Conservation (phyloP, 1,140 invertebrate genomes). For the Ostrea denselamellosa region DNA sequence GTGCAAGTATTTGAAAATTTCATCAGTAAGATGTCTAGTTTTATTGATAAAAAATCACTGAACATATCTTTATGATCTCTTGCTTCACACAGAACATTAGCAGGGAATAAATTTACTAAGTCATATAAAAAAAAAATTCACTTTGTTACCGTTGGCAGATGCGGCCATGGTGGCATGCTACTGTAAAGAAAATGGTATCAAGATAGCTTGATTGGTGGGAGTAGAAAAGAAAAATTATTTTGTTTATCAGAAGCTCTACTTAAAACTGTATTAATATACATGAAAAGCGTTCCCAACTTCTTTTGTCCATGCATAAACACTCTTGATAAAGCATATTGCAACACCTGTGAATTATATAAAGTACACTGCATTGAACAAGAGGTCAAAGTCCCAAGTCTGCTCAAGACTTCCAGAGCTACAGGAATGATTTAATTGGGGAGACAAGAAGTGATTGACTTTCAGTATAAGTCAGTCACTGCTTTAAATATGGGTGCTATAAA, state of each 20-base stretch:
- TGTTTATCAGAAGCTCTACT: background rate
- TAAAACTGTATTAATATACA: background rate
- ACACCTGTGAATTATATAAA: conserved; percentile 28
- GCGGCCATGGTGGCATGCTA: too few species aligned
- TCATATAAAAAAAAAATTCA: too few species aligned
- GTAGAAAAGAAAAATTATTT: background rate
- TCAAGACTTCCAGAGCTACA: background rate
- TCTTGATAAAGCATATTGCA: conserved; percentile 23
- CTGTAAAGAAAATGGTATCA: too few species aligned
- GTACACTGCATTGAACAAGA: background rate
- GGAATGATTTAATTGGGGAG: background rate
- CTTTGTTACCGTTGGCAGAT: too few species aligned
- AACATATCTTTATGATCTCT: too few species aligned
- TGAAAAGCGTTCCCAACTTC: background rate
- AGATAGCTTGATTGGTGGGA: background rate
- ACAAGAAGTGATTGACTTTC: background rate
- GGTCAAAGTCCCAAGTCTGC: background rate
- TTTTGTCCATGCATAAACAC: background rate
- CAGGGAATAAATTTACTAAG: too few species aligned
- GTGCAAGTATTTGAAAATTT: too few species aligned
- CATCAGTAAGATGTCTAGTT: too few species aligned
- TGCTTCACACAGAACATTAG: too few species aligned
- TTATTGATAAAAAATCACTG: too few species aligned
- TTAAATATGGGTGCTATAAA: background rate
- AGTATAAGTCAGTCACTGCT: background rate